phyloP scores from a whole-genome alignment of 2,888 invertebrate genomes.

The Beris chalybata region DNA sequence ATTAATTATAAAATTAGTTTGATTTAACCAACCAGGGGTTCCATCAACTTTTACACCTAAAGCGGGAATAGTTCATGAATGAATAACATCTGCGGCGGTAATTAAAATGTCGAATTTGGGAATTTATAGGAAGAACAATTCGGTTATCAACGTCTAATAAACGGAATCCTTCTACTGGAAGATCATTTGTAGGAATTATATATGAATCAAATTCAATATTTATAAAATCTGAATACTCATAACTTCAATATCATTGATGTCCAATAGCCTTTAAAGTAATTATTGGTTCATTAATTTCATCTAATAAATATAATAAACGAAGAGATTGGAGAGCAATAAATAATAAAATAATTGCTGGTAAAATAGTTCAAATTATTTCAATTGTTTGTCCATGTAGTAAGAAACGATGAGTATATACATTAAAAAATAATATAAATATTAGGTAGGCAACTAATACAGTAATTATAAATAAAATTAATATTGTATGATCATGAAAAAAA shows the following conservation, averaged over 20 bases:
- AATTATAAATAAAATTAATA: conserved; percentile 66
- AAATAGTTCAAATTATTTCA: conserved; percentile 67
- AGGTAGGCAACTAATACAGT: conserved; percentile 63
- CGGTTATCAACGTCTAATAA: conserved; percentile 56
- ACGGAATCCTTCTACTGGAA: no score
- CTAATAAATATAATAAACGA: conserved; percentile 63
- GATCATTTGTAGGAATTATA: no score
- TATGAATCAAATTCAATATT: no score
- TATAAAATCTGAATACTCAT: no score
- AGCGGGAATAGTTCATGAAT: conserved; percentile 66
- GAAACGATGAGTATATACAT: conserved; percentile 62
- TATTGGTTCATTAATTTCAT: conserved; percentile 63
- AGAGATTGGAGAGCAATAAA: conserved; percentile 66
- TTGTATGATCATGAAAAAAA: conserved; percentile 65
- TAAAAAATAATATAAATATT: conserved; percentile 61
- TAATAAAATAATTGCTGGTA: conserved; percentile 64
- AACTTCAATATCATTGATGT: conserved; percentile 69
- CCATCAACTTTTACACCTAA: conserved; percentile 69
- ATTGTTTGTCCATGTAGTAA: conserved; percentile 63
- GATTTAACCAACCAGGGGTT: conserved; percentile 67
- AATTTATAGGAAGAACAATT: conserved; percentile 60
- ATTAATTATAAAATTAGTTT: conserved; percentile 64
- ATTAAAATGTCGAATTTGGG: no score
- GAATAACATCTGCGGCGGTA: conserved; percentile 67
- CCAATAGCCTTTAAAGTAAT: conserved; percentile 66